Evolutionary conservation across 1,140 invertebrate genomes (phyloP), one percentile per base, ranked within the genome.

Genomic region (Neotoxoptera formosana): DNA sequence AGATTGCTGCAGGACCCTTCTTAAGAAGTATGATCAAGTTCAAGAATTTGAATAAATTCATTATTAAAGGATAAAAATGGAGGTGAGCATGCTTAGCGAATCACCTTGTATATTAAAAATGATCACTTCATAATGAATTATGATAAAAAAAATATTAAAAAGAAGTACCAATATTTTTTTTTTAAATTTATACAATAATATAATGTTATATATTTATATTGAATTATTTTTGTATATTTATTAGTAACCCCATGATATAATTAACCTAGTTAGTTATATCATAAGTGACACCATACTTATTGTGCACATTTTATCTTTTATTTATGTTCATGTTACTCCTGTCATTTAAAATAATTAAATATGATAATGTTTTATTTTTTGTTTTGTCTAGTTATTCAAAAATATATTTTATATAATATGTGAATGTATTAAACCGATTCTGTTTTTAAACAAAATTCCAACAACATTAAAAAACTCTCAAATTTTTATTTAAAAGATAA

Each of bases 401-500:
- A 84, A 84, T 45, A 21, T 41, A 41, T 41, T 41, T 84, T 84
- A 84, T 47, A 45, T n/a, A 30, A 25, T 45, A 83, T 83, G 20
- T 21, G 23, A 21, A 87, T n/a, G 6, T n/a, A 30, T 87, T n/a
- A 9, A 23, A 88, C 30, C 23, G 81, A 41, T 45, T 84, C 3
- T 14, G 36, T 84, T 45, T 41, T 23, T 47, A 51, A 88, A 88
- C 11, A 88, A 88, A 9, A 30, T 8, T n/a, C 8, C 23, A 41
- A 4, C 14, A 87, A 51, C 20, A 23, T 47, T 23, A 88, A 45
- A n/a, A 51, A 88, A 51, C 2, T 88, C 2, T 88, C 2, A 21
- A 48, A 8, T 34, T 48, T 88, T 48, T 89, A 89, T 89, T 89
- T 41, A 56, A 89, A 89, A 89, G 6, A 89, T 51, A 88, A 88